A percentile compares a stretch with the other conserved stretches of the same genome.
phyloP scores from a whole-genome alignment of 2,888 invertebrate species.

The Carabus problematicus region DNA sequence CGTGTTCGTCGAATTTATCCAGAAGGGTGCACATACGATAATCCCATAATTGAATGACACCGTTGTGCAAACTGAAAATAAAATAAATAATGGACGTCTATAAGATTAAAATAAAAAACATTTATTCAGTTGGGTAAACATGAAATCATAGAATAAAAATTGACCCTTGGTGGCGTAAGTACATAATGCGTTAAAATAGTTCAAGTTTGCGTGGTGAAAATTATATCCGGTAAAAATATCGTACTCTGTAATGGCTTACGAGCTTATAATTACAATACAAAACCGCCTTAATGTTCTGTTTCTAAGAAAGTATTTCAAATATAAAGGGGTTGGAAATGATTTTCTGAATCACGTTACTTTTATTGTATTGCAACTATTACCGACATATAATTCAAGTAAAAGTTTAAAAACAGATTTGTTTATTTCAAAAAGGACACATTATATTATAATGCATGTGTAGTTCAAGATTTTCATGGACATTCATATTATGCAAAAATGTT shows the following conservation, averaged over 20 bases:
- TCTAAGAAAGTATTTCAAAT: constrained; percentile 17
- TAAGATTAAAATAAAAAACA: constrained; percentile 5
- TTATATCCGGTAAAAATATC: constrained; percentile 36
- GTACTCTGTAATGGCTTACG: constrained; percentile 33
- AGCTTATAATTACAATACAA: constrained; percentile 34
- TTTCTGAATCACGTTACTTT: background rate
- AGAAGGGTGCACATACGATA: constrained; percentile 99
- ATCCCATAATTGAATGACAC: constrained; percentile 98
- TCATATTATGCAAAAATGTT: no score
- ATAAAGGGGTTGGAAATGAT: constrained; percentile 25
- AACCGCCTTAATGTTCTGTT: constrained; percentile 10
- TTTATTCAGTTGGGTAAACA: no score
- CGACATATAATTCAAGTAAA: no score
- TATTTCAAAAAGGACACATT: no score
- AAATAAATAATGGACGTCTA: constrained; percentile 36
- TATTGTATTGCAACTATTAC: no score
- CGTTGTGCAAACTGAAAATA: constrained; percentile 87
- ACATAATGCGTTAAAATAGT: no score
- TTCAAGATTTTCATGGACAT: no score
- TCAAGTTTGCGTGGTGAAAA: constrained; percentile 27
- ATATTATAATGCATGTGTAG: no score
- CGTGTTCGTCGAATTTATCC: constrained; percentile 99
- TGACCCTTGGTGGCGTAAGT: background rate
- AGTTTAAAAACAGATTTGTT: no score
- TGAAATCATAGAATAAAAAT: background rate